Base-by-base conservation (phyloP, 1,140 invertebrate species). In the Drosophila sechellia region DNA sequence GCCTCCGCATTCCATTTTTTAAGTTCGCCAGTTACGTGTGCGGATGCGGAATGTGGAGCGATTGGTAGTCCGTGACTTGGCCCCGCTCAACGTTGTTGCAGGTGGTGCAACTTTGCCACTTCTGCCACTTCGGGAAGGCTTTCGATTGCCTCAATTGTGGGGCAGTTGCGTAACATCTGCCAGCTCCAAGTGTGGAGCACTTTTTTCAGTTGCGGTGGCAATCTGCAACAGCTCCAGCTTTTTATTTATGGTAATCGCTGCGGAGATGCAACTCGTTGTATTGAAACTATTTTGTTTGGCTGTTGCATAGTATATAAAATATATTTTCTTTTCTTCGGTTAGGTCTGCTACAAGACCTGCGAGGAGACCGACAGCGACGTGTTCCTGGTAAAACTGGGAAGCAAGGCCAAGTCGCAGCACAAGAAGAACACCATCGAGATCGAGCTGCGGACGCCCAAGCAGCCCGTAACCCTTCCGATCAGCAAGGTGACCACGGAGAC, bases 261-360 rank as follows among this genome's bases (percentile, higher is more conserved):
- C 12, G 31, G 12, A 68, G 64, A 68, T 65, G 59, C 27, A 25
- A 35, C 34, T 20, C 13, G 31, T 34, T 27, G 13, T n/a, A 25
- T 6, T 34, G 31, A 4, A 5, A 0, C 2, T 20, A 46, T 27
- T 27, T 31, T 31, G 31, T 2, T 31, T 31, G 6, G 6, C 27
- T 10, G 27, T 2, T 31, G 27, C 27, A 31, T 8, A 8, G 6
- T 31, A 31, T 31, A 1, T 31, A 8, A 31, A 3, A 31, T 31
- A 31, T 2, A 4, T 10, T 25, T 22, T n/a, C 15, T 12, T 31
- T 27, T 56, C 40, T 15, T 60, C 5, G 20, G 3, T 35, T 35
- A 92, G 90, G 90, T 92, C 12, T 92, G 91, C 35, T 92, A 92
- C 64, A 92, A 91, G 61, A 92, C 90, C 11, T 92, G 91, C 78